These are phyloP conservation scores for Drosophila funebris DNA, from an alignment of 1,140 invertebrate genomes.

Conservation along the genomic window DNA sequence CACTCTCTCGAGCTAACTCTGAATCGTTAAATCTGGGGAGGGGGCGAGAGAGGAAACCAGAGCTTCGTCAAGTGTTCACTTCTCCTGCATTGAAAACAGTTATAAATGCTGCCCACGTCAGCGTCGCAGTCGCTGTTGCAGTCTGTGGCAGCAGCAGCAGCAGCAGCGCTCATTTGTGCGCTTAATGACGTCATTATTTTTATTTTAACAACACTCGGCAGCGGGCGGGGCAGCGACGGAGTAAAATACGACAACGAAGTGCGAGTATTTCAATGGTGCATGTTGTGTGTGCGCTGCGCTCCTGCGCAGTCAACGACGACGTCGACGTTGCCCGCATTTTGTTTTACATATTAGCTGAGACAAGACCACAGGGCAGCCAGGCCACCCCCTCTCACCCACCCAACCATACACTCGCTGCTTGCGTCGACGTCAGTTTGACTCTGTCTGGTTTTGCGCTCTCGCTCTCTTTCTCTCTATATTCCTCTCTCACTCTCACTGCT, in stretches of 20 bases:
- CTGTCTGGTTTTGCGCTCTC: constrained; percentile 41
- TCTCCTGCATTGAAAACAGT: constrained; percentile 72
- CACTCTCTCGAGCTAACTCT: constrained; percentile 1
- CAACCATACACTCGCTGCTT: constrained; percentile 66
- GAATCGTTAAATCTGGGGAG: constrained; percentile 31
- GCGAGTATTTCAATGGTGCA: constrained; percentile 41
- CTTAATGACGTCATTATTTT: constrained; percentile 82
- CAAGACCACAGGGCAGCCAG: constrained; percentile 41
- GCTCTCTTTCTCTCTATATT: constrained; percentile 10
- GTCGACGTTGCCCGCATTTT: constrained; percentile 39
- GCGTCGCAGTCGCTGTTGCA: constrained; percentile 16
- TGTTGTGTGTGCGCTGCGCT: constrained; percentile 42
- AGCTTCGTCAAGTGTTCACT: constrained; percentile 72
- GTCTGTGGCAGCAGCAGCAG: constrained; percentile 41
- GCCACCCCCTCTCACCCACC: constrained; percentile 9
- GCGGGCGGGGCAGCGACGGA: constrained; percentile 39
- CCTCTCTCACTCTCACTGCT: constrained; percentile 14
- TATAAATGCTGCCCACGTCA: constrained; percentile 63
- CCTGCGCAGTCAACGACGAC: constrained; percentile 45
- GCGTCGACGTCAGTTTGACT: constrained; percentile 49
- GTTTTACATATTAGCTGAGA: constrained; percentile 54
- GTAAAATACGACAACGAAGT: constrained; percentile 52
- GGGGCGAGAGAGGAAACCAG: constrained; percentile 5
- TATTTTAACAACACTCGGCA: constrained; percentile 71
- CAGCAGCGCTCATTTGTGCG: constrained; percentile 77